Evolutionary conservation across 2,113 vertebrate genomes (phyloP).

Genomic region (Bos taurus): DNA sequence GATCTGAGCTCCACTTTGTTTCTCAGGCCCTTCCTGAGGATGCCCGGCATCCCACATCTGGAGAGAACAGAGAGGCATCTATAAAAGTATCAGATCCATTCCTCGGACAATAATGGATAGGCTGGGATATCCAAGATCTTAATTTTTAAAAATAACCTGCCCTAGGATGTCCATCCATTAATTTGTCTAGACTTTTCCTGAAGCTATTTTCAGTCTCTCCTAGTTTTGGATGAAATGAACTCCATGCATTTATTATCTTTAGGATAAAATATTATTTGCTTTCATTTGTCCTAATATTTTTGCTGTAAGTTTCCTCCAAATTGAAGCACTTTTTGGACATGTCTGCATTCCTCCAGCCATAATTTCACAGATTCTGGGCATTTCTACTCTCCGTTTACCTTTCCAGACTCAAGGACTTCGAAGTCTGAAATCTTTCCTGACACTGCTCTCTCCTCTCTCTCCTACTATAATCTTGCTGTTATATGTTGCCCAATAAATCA

Average conservation of each 20-base stretch:
- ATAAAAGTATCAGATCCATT: constrained; percentile 24
- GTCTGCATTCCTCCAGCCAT: background rate
- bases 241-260: background rate
- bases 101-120: background rate
- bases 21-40: constrained; percentile 65
- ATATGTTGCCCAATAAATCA: background rate
- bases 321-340: background rate
- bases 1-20: constrained; percentile 34
- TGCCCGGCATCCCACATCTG: constrained; percentile 43
- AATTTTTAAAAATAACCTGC: constrained; percentile 48
- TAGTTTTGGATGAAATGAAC: constrained; percentile 22
- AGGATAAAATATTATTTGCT: constrained; percentile 9
- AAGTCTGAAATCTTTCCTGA: background rate
- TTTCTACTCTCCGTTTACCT: background rate
- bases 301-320: background rate
- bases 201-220: constrained; percentile 47
- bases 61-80: constrained; percentile 29
- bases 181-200: constrained; percentile 56
- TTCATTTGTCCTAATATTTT: background rate
- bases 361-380: background rate
- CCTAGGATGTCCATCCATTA: constrained; percentile 30
- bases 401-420: background rate
- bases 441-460: background rate
- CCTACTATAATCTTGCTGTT: background rate
- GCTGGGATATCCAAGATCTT: background rate